Conservation (phyloP, 2,113 vertebrate genomes). For the Trichechus manatus region DNA sequence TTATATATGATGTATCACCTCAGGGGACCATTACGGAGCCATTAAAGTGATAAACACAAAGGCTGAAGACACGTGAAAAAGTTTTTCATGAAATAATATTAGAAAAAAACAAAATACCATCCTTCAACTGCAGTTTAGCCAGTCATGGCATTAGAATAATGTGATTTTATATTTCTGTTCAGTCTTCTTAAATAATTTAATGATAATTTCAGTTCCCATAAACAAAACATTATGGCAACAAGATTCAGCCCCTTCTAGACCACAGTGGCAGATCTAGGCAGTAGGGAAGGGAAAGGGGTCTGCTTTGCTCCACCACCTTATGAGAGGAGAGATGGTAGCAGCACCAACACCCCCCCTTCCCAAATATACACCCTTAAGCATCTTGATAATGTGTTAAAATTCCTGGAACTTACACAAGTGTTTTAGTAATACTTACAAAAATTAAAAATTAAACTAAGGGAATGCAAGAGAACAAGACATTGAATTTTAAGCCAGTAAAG, state of each 20-base stretch:
- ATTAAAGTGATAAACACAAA: conserved; percentile 74
- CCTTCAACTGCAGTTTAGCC: conserved; percentile 62
- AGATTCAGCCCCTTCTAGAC: neutral
- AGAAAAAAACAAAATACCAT: conserved; percentile 61
- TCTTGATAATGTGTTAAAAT: neutral
- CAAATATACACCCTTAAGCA: neutral
- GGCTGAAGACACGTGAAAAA: conserved; percentile 64
- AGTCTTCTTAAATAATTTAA: conserved; percentile 65
- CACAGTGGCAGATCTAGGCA: neutral
- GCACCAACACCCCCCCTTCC: neutral
- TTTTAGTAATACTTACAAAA: neutral
- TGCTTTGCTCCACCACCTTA: neutral
- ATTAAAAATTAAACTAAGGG: neutral
- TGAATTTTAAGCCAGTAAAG: neutral
- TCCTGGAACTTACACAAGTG: neutral
- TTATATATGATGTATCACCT: conserved; percentile 43
- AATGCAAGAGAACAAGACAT: neutral
- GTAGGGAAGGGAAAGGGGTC: neutral
- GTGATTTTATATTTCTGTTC: conserved; percentile 64
- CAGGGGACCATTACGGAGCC: conserved; percentile 19
- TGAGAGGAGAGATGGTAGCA: neutral
- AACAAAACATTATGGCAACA: conserved; percentile 24
- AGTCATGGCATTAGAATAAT: conserved; percentile 56
- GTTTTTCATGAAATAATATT: conserved; percentile 52
- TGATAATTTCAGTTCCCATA: conserved; percentile 45